These are phyloP conservation scores for Leucophenga montana DNA, from an alignment of 2,888 invertebrate species.

Conservation along the genomic window DNA sequence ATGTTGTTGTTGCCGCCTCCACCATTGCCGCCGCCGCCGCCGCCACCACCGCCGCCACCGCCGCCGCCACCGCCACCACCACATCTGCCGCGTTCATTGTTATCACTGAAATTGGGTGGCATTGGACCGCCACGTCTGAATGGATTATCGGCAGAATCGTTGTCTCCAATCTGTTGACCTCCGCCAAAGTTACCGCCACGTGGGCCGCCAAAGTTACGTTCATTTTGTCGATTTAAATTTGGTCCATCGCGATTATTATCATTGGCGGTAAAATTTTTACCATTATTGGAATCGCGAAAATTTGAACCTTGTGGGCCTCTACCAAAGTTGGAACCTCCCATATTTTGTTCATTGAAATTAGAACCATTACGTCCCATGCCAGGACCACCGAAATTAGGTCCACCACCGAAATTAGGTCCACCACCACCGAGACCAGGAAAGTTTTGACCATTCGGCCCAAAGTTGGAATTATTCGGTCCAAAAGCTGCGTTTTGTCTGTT, in stretches of 20 bases:
- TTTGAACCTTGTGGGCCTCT: slow-evolving; percentile 38
- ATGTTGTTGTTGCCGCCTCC: slow-evolving; percentile 29
- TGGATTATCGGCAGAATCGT: slow-evolving; percentile 53
- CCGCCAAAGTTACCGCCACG: slow-evolving; percentile 35
- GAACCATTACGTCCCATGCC: slow-evolving; percentile 37
- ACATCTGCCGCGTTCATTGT: slow-evolving; percentile 4
- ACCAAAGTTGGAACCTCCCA: slow-evolving; percentile 38
- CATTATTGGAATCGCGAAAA: slow-evolving; percentile 41
- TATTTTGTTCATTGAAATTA: slow-evolving; percentile 40
- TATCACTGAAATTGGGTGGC: slow-evolving; percentile 40
- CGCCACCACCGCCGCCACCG: slow-evolving; percentile 22
- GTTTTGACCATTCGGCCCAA: slow-evolving; percentile 29
- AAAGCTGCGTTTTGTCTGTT: too few relatives aligned
- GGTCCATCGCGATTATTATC: slow-evolving; percentile 39
- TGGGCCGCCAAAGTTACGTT: slow-evolving; percentile 41
- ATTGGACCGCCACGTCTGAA: slow-evolving; percentile 54
- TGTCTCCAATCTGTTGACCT: not conserved
- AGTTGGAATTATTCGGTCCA: slow-evolving; percentile 17
- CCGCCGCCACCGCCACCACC: slow-evolving; percentile 32
- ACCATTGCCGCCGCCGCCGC: slow-evolving; percentile 33
- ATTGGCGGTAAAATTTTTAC: slow-evolving; percentile 37
- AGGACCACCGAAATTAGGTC: slow-evolving; percentile 40
- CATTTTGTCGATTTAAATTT: slow-evolving; percentile 42
- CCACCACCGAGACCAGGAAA: slow-evolving; percentile 37
- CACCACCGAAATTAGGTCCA: slow-evolving; percentile 38